Evolutionary conservation across 1,140 invertebrate species (phyloP).

Genomic region (Heliothis subflexa): DNA sequence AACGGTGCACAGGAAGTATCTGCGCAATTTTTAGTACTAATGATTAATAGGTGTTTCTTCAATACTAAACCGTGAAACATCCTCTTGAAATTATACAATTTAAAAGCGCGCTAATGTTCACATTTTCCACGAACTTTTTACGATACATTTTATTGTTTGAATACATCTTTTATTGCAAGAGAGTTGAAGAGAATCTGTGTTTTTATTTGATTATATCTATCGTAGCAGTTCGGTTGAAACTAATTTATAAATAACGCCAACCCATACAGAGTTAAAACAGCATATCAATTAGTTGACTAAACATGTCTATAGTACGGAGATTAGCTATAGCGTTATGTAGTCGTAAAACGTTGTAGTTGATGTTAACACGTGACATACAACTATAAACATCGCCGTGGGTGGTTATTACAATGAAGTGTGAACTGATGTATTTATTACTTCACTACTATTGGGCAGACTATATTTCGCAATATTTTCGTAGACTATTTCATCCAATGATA

Average conservation of each 20-base stretch:
- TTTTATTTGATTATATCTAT: neutral
- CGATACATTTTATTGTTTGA: conserved; percentile 1
- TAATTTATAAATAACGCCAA: conserved; percentile 1
- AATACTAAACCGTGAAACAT: neutral
- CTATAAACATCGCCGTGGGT: conserved; percentile 33
- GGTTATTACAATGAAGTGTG: conserved; percentile 37
- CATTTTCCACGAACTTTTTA: conserved; percentile 2
- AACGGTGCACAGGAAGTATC: conserved; percentile 10
- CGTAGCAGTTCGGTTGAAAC: neutral
- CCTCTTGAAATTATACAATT: conserved; percentile 7
- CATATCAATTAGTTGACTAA: conserved; percentile 30
- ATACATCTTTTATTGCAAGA: neutral
- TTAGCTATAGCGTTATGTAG: neutral
- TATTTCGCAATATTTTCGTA: conserved; percentile 27
- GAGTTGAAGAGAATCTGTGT: neutral
- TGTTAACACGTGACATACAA: conserved; percentile 39
- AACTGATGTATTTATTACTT: conserved; percentile 33
- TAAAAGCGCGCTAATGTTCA: conserved; percentile 2
- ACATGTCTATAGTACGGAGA: conserved; percentile 4
- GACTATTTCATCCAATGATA: conserved; percentile 10
- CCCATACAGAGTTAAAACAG: conserved; percentile 1
- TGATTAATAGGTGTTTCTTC: conserved; percentile 33
- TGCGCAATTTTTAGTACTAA: neutral
- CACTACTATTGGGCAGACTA: conserved; percentile 14
- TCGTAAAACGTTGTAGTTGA: conserved; percentile 32